Evolutionary conservation across 2,797 vertebrate genomes (phyloP), one percentile per base, ranked within the genome.

Genomic region (Cryptoprocta ferox): DNA sequence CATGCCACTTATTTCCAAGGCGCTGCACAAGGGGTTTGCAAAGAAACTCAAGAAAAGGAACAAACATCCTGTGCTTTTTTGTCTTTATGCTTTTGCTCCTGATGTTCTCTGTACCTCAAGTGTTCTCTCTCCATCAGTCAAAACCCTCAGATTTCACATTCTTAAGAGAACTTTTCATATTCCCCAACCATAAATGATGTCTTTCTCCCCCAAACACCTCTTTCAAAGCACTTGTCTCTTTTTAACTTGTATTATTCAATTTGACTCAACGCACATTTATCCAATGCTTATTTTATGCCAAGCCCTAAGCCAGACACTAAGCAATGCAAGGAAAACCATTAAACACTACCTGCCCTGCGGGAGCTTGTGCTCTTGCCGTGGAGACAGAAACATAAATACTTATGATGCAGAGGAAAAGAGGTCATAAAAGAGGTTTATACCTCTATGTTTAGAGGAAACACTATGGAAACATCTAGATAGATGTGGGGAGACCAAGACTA

Each of bases 161-260:
- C 15, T 70, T 93, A 93, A 91, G 45, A 91, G 93, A 73, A 0
- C 7, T 78, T 61, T 71, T 61, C 53, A 68, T 24, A 28, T 42
- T 19, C 70, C 89, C 66, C 42, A 68, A 48, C 10, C 61, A 89
- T 45, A 90, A 89, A 90, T 79, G 85, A 88, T 56, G 35, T 63
- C n/a, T 88, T 96, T 96, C 45, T 96, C n/a, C 0, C 65, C 76
- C 13, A 88, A 95, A 89, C 39, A 82, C 68, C 85, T 91, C 78
- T 93, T 85, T 96, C 59, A 81, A 96, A 84, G 53, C 71, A 75
- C 76, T 85, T 93, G 53, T 42, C 70, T 95, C 42, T 65, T 88
- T 95, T 91, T 85, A 56, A 88, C 73, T 92, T 37, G 24, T 73
- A 85, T 92, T 92, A 94, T 56, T 97, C 78, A 24, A 32, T 85